Percentiles rank a stretch among this genome's conserved stretches.
These are phyloP conservation scores for Platyrinchus mystaceus DNA, from an alignment of 2,797 vertebrate genomes.

Conservation along the genomic window DNA sequence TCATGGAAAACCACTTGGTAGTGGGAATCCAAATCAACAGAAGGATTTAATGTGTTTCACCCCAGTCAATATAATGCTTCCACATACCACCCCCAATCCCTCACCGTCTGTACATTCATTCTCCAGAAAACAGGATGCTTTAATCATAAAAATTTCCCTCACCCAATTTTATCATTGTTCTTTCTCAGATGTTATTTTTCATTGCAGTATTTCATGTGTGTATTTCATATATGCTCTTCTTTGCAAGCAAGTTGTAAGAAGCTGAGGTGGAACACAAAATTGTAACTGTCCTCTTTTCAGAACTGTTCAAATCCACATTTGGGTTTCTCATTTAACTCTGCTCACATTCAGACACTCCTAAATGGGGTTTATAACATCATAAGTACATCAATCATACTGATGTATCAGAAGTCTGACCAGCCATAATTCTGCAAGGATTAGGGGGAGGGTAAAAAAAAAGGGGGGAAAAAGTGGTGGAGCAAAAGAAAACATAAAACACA, in stretches of 20 bases:
- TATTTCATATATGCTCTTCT: not conserved
- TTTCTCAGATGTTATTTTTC: not conserved
- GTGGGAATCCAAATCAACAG: not conserved
- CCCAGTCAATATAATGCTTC: not conserved
- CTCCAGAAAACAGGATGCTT: not conserved
- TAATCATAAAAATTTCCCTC: not conserved
- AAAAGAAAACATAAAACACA: slow-evolving; percentile 35
- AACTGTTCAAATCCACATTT: not conserved
- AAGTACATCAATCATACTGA: not conserved
- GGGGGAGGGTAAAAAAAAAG: too few relatives aligned
- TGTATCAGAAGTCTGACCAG: not conserved
- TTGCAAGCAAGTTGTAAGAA: not conserved
- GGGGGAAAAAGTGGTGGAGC: not conserved
- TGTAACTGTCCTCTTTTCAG: not conserved
- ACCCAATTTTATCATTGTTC: not conserved
- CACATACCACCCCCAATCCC: not conserved
- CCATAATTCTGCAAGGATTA: not conserved
- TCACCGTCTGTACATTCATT: not conserved
- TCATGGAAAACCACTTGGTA: not conserved
- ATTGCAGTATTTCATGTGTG: not conserved
- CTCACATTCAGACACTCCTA: not conserved
- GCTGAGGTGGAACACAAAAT: not conserved
- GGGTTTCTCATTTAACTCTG: not conserved
- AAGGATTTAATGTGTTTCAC: not conserved
- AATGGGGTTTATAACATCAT: not conserved